Evolutionary conservation across 2,888 invertebrate species (phyloP).

Genomic region (Stegophylla sp.): DNA sequence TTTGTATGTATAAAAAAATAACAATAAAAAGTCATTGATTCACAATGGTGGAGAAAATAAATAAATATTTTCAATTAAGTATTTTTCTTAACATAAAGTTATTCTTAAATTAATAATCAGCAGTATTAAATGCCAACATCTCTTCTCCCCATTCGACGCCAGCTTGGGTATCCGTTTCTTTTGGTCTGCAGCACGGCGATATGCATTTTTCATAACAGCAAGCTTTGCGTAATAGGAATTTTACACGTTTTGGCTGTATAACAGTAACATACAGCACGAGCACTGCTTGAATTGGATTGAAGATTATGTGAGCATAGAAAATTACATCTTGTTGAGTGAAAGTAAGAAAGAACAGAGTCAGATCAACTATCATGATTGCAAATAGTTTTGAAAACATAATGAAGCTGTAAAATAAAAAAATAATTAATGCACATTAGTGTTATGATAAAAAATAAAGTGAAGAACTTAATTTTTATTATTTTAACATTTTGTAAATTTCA

Average conservation of each 20-base stretch:
- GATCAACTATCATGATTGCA: slow-evolving; percentile 76
- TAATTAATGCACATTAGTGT: no score
- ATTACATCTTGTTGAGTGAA: slow-evolving; percentile 77
- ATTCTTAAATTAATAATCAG: slow-evolving; percentile 65
- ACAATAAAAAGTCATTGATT: background rate
- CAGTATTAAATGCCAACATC: slow-evolving; percentile 84
- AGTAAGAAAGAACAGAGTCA: slow-evolving; percentile 80
- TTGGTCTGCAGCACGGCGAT: slow-evolving; percentile 67
- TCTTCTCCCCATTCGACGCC: slow-evolving; percentile 82
- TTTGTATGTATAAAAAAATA: background rate
- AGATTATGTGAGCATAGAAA: slow-evolving; percentile 76
- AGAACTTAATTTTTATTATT: no score
- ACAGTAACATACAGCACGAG: slow-evolving; percentile 80
- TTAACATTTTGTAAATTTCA: no score
- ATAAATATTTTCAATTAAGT: background rate
- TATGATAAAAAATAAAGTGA: no score
- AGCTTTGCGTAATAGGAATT: slow-evolving; percentile 78
- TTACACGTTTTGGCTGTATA: slow-evolving; percentile 79
- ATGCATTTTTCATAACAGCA: slow-evolving; percentile 74
- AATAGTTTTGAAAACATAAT: slow-evolving; percentile 79
- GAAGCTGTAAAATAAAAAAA: slow-evolving; percentile 70
- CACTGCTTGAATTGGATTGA: slow-evolving; percentile 79
- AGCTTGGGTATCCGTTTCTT: slow-evolving; percentile 68
- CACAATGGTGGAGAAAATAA: background rate
- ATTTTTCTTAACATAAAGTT: slow-evolving; percentile 1